phyloP scores from a whole-genome alignment of 2,113 vertebrate genomes.

The Amphiprion percula region DNA sequence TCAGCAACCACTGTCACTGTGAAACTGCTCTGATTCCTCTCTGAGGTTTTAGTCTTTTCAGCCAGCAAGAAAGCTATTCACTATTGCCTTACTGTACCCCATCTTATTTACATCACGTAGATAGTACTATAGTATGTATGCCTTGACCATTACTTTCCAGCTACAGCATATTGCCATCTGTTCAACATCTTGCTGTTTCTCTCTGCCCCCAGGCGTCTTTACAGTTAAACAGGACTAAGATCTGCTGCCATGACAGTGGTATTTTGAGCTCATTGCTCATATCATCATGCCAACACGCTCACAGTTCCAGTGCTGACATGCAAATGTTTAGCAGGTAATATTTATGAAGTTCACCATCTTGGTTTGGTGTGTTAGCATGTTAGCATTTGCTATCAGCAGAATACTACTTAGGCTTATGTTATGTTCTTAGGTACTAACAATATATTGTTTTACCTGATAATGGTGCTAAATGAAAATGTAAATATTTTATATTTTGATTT shows the following conservation, averaged over 20 bases:
- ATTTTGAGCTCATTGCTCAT: background rate
- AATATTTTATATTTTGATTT: no score
- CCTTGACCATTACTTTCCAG: constrained; percentile 1
- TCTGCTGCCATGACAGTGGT: background rate
- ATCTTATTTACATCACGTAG: background rate
- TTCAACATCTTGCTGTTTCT: background rate
- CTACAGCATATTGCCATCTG: background rate
- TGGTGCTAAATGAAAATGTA: no score
- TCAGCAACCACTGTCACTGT: constrained; percentile 63
- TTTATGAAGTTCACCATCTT: background rate
- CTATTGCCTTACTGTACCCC: constrained; percentile 31
- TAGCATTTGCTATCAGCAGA: background rate
- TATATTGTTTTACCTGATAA: no score
- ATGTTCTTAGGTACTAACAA: no score
- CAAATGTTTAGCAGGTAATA: no score
- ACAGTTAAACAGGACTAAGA: background rate
- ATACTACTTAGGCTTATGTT: no score
- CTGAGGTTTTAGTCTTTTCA: constrained; percentile 18
- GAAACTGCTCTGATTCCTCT: constrained; percentile 30
- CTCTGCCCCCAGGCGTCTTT: background rate
- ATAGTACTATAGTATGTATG: background rate
- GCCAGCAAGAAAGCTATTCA: constrained; percentile 12
- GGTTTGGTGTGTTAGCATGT: background rate
- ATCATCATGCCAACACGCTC: background rate
- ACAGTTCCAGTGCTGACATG: background rate